Percentiles rank a stretch among this genome's conserved stretches.
phyloP scores from a whole-genome alignment of 2,797 vertebrate genomes.

The Megalops cyprinoides region DNA sequence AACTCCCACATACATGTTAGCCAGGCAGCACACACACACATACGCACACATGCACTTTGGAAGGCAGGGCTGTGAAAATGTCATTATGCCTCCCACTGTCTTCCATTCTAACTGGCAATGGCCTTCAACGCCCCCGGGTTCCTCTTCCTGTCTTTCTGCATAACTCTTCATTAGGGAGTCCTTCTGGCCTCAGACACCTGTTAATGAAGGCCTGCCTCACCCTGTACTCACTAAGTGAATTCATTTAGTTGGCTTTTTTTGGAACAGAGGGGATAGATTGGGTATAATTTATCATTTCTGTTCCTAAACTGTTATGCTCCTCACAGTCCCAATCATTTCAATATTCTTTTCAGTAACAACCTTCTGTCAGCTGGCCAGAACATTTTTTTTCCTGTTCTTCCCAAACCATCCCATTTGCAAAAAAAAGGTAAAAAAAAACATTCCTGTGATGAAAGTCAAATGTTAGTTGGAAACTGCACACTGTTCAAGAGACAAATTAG shows the following conservation, averaged over 20 bases:
- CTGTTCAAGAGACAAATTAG: neutral
- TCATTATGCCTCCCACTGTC: neutral
- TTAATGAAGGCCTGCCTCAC: neutral
- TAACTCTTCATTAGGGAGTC: conserved; percentile 4
- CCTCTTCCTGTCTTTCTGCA: neutral
- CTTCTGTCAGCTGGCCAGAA: neutral
- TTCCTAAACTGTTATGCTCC: neutral
- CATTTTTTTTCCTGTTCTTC: neutral
- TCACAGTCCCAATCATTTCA: neutral
- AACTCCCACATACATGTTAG: neutral
- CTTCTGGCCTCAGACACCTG: neutral
- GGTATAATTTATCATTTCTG: neutral
- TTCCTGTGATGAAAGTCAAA: conserved; percentile 8
- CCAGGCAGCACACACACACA: neutral
- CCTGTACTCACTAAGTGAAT: neutral
- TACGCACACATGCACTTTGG: conserved; percentile 6
- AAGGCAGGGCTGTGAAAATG: no score
- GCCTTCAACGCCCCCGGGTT: neutral
- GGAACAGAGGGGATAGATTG: neutral
- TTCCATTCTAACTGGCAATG: neutral
- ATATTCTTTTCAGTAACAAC: conserved; percentile 7
- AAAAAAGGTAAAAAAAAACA: neutral
- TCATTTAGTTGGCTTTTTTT: neutral
- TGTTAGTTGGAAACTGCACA: neutral
- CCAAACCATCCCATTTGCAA: neutral